Conservation (phyloP, 1,140 invertebrate species). For the Lucilia cuprina region DNA sequence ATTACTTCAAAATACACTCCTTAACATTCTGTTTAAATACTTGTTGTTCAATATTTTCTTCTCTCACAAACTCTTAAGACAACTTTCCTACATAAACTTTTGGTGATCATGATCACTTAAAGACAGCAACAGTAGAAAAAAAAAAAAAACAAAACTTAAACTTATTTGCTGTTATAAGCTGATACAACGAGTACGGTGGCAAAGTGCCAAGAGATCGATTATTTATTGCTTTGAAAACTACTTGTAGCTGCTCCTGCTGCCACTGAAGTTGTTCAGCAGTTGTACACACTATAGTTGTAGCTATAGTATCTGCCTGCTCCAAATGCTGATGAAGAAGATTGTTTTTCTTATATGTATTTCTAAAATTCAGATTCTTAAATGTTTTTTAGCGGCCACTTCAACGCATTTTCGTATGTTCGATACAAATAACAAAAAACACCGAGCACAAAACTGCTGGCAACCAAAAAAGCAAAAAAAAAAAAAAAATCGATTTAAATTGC, state of each 20-base stretch:
- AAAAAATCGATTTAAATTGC: slow-evolving; percentile 60
- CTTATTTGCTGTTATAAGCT: slow-evolving; percentile 26
- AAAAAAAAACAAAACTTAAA: slow-evolving; percentile 17
- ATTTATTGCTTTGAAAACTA: slow-evolving; percentile 31
- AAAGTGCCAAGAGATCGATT: slow-evolving; percentile 32
- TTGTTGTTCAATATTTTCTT: not conserved
- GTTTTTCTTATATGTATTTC: not conserved
- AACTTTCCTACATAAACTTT: not conserved
- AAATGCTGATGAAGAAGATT: slow-evolving; percentile 20
- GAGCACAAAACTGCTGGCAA: slow-evolving; percentile 32
- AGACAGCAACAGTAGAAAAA: not conserved
- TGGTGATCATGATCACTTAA: slow-evolving; percentile 22
- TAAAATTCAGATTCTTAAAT: not conserved
- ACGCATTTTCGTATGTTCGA: not conserved
- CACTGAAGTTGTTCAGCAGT: no score
- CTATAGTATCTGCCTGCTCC: not conserved
- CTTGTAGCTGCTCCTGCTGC: slow-evolving; percentile 9
- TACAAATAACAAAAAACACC: not conserved
- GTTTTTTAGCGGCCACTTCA: not conserved
- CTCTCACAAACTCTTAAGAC: not conserved
- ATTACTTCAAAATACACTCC: not conserved
- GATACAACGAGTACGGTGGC: slow-evolving; percentile 16
- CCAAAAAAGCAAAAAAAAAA: slow-evolving; percentile 43
- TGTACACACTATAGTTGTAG: no score
- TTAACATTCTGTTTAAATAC: not conserved